phyloP scores from a whole-genome alignment of 2,797 vertebrate species.

The Sus cebifrons region DNA sequence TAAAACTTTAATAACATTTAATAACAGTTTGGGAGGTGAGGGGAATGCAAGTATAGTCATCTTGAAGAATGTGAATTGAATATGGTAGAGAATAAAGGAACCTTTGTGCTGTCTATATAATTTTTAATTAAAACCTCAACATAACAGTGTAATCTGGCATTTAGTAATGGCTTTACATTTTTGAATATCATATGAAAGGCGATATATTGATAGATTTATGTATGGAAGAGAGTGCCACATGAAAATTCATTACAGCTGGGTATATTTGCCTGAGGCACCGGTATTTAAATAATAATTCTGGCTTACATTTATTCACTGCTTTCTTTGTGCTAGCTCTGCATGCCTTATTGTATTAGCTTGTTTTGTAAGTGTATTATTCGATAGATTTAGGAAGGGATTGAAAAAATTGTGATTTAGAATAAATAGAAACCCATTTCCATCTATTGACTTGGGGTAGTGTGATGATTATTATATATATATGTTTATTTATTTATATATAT shows the following conservation, averaged over 20 bases:
- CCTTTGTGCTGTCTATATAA: background rate
- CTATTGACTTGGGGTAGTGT: background rate
- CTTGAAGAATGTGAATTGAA: background rate
- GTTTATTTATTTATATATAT: too few relatives aligned
- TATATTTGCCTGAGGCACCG: background rate
- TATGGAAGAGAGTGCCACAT: background rate
- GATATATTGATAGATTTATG: background rate
- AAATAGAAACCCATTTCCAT: background rate
- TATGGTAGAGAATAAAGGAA: background rate
- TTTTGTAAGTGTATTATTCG: background rate
- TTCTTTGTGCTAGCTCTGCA: background rate
- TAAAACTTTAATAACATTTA: background rate
- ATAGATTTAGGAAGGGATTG: conserved; percentile 23
- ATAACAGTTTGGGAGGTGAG: background rate
- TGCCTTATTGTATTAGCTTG: background rate
- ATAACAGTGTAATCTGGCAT: background rate
- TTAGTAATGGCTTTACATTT: background rate
- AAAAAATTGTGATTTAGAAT: conserved; percentile 52
- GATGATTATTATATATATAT: background rate
- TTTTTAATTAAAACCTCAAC: background rate
- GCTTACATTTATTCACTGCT: background rate
- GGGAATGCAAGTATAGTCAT: background rate
- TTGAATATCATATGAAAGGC: background rate
- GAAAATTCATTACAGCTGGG: background rate
- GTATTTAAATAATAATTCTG: background rate